phyloP scores from a whole-genome alignment of 2,113 vertebrate genomes.

The Chaetorhynchus papuensis region DNA sequence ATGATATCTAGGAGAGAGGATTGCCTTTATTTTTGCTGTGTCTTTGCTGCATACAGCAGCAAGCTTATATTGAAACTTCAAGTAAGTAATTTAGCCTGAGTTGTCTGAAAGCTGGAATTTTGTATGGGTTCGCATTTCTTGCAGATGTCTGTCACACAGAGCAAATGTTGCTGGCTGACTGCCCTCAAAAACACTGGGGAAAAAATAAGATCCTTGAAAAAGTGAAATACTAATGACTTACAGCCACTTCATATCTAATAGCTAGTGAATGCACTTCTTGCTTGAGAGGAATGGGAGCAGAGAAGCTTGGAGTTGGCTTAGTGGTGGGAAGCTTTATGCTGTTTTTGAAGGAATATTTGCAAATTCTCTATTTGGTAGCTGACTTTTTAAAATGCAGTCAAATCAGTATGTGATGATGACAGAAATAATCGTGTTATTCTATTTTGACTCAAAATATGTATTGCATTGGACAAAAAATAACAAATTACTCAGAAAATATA shows the following conservation, averaged over 20 bases:
- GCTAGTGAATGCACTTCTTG: not conserved
- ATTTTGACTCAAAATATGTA: not conserved
- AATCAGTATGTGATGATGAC: not conserved
- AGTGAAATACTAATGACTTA: conserved; percentile 18
- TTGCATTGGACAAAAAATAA: not conserved
- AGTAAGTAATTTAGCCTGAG: not conserved
- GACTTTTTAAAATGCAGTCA: not conserved
- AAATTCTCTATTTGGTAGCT: not conserved
- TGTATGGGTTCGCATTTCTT: not conserved
- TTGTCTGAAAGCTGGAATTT: conserved; percentile 2
- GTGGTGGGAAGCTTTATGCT: not conserved
- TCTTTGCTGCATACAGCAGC: not conserved
- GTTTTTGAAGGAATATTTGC: not conserved
- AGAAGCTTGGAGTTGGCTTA: not conserved
- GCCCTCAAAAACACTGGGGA: not conserved
- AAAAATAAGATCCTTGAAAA: not conserved
- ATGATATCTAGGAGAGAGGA: not conserved
- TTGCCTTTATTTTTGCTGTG: not conserved
- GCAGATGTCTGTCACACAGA: conserved; percentile 11
- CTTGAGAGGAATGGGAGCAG: not conserved
- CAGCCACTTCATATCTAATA: not conserved
- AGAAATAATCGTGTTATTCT: not conserved
- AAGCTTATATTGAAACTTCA: not conserved
- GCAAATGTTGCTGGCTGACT: conserved; percentile 8
- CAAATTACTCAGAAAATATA: not conserved